Percentiles rank a stretch among this genome's conserved stretches.
Conservation (phyloP, 2,797 vertebrate genomes). For the Thamnophis elegans region DNA sequence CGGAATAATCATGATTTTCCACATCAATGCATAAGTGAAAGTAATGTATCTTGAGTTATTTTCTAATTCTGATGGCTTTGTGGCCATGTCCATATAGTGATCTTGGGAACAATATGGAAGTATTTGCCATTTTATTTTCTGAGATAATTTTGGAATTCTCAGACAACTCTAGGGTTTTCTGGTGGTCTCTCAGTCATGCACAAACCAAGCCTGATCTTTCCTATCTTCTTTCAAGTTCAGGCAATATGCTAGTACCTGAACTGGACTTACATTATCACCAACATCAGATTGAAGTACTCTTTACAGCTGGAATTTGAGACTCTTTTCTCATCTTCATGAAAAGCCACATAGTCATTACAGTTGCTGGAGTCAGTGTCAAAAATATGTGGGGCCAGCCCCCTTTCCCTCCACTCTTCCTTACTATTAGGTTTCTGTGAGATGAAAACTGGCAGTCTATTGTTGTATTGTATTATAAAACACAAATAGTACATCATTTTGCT, state of each 20-base stretch:
- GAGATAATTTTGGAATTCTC: background rate
- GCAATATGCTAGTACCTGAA: background rate
- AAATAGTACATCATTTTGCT: background rate
- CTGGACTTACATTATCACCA: background rate
- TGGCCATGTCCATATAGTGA: background rate
- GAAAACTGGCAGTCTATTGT: background rate
- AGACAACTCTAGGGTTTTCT: background rate
- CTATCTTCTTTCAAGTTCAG: background rate
- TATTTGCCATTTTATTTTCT: background rate
- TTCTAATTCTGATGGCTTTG: background rate
- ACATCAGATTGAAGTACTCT: background rate
- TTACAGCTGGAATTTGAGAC: background rate
- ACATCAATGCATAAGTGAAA: background rate
- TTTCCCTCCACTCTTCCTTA: background rate
- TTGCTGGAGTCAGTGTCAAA: background rate
- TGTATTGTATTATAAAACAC: background rate
- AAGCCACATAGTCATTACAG: background rate
- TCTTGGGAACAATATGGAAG: background rate
- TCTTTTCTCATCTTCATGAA: background rate
- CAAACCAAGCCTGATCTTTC: background rate
- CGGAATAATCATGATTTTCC: fast-evolving
- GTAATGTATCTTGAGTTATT: background rate
- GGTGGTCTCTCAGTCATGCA: background rate
- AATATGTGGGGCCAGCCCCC: background rate
- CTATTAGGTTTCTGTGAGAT: background rate